phyloP scores from a whole-genome alignment of 1,140 invertebrate species.

The Phymastichus coffea region DNA sequence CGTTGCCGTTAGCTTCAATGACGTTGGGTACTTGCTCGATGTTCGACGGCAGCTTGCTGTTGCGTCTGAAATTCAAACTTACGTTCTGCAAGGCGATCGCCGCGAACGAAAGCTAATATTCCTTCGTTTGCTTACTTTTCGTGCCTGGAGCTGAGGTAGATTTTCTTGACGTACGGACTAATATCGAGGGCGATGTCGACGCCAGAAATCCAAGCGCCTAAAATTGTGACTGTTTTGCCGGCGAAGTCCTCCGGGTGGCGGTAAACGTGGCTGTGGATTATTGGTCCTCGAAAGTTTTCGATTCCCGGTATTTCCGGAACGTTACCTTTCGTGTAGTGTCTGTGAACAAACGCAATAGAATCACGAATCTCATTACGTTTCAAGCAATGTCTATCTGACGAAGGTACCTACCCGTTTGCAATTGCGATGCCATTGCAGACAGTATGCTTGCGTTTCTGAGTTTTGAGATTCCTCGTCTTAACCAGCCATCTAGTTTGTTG shows the following conservation, averaged over 20 bases:
- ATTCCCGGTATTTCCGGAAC: background rate
- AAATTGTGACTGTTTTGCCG: background rate
- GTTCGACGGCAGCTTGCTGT: constrained; percentile 13
- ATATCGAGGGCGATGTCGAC: constrained; percentile 68
- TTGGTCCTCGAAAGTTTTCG: background rate
- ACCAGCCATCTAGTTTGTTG: background rate
- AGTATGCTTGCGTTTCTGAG: background rate
- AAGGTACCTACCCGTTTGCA: background rate
- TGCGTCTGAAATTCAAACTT: background rate
- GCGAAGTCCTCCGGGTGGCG: background rate
- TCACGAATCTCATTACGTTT: background rate
- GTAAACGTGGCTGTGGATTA: background rate
- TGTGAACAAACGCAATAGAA: background rate
- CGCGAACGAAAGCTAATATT: background rate
- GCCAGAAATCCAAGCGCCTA: constrained; percentile 67
- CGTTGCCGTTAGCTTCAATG: constrained; percentile 22
- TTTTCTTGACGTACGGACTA: constrained; percentile 49
- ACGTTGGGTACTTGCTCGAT: constrained; percentile 39
- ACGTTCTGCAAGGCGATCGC: background rate
- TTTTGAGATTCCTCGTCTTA: background rate
- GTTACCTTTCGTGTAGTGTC: background rate
- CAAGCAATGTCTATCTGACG: background rate
- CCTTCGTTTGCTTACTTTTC: constrained; percentile 29
- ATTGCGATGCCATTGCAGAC: background rate
- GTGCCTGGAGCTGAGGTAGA: constrained; percentile 52